phyloP scores from a whole-genome alignment of 2,888 invertebrate genomes.

The Seira ritae region DNA sequence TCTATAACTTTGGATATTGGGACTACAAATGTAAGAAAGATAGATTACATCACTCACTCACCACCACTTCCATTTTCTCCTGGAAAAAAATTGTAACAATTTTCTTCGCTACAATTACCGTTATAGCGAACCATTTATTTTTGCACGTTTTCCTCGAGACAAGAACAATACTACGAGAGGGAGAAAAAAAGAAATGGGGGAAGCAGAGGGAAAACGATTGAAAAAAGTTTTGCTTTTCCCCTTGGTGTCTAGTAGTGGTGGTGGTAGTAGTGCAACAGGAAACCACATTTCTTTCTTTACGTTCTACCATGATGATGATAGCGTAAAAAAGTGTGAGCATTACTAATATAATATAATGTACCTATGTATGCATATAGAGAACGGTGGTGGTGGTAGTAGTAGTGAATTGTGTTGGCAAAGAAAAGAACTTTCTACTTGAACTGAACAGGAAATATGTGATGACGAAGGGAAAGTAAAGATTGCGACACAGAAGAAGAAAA shows the following conservation, averaged over 20 bases:
- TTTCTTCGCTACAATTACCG: neutral
- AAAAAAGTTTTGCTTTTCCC: neutral
- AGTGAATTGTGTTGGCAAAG: neutral
- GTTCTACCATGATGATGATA: neutral
- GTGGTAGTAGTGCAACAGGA: slow-evolving; percentile 37
- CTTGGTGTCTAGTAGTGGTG: too few relatives aligned
- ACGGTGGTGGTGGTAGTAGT: too few relatives aligned
- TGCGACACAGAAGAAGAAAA: slow-evolving; percentile 13
- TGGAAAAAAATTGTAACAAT: too few relatives aligned
- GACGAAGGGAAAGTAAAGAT: slow-evolving; percentile 7
- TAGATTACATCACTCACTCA: neutral
- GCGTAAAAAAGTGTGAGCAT: neutral
- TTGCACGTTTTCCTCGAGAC: neutral
- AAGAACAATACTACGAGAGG: neutral
- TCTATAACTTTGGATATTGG: neutral
- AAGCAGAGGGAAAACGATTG: neutral
- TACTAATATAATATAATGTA: too few relatives aligned
- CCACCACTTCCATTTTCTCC: neutral
- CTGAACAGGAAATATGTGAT: neutral
- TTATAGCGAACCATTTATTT: neutral
- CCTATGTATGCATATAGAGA: too few relatives aligned
- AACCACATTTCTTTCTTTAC: slow-evolving; percentile 15
- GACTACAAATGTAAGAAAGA: neutral
- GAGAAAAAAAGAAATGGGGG: slow-evolving; percentile 3
- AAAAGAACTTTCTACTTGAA: neutral